phyloP scores from a whole-genome alignment of 2,888 invertebrate species.

The Acronicta leporina region DNA sequence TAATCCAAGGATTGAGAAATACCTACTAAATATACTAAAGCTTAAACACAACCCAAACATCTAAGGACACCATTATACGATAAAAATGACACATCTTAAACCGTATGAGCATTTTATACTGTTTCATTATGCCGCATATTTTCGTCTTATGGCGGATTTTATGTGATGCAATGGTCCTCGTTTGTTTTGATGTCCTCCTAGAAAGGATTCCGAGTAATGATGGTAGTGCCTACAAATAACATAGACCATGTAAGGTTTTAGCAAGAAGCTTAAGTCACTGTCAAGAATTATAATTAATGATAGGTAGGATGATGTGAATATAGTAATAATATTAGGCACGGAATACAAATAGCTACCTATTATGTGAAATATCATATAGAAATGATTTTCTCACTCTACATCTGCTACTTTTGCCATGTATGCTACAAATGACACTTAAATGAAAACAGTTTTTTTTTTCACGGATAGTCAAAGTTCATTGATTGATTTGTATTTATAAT shows the following conservation, averaged over 20 bases:
- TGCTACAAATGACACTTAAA: too few relatives aligned
- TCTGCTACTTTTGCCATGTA: too few relatives aligned
- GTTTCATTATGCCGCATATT: conserved; percentile 42
- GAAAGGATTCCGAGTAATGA: conserved; percentile 42
- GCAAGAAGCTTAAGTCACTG: conserved; percentile 11
- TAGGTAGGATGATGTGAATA: too few relatives aligned
- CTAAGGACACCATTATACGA: conserved; percentile 11
- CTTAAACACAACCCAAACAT: neutral
- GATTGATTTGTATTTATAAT: too few relatives aligned
- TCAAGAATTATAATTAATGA: neutral
- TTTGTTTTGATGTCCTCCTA: conserved; percentile 57
- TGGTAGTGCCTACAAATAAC: conserved; percentile 27
- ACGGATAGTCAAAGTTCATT: too few relatives aligned
- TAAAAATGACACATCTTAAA: conserved; percentile 27
- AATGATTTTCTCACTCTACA: too few relatives aligned
- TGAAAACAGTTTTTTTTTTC: too few relatives aligned
- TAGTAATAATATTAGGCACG: too few relatives aligned
- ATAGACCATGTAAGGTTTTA: conserved; percentile 20
- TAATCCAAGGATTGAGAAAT: too few relatives aligned
- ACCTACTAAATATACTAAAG: neutral
- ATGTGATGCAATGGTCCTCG: conserved; percentile 60
- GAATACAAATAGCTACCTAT: too few relatives aligned
- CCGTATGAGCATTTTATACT: conserved; percentile 38
- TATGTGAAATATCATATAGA: too few relatives aligned
- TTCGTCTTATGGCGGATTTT: conserved; percentile 47